Conservation (phyloP, 2,113 vertebrate species). For the Cichladusa arquata region DNA sequence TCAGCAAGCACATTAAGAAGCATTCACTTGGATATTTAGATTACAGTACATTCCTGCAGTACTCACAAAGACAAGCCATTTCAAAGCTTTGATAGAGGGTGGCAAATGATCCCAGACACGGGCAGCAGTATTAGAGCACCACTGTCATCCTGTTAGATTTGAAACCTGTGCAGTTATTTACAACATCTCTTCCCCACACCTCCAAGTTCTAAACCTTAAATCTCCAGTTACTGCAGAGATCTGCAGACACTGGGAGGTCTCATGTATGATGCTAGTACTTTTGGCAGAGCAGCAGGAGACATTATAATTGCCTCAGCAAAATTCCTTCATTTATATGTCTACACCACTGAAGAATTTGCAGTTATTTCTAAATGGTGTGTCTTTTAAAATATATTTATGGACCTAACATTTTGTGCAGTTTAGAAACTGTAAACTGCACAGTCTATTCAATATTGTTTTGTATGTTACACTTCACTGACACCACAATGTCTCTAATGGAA, state of each 20-base stretch:
- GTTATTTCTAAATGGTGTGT: neutral
- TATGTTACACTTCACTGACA: neutral
- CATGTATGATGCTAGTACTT: neutral
- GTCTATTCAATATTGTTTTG: neutral
- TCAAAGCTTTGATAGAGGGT: neutral
- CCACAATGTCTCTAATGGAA: neutral
- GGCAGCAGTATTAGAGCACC: neutral
- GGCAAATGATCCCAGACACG: neutral
- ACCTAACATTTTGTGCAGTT: neutral
- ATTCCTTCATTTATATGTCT: neutral
- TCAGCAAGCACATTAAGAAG: neutral
- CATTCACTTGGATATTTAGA: neutral
- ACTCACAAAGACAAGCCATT: neutral
- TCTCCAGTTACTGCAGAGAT: neutral
- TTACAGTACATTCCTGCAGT: neutral
- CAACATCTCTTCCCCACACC: neutral
- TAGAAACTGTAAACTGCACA: neutral
- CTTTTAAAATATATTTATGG: slow-evolving; percentile 2
- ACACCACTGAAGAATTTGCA: neutral
- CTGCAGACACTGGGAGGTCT: neutral
- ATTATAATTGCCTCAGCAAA: neutral
- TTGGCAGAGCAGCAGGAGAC: neutral
- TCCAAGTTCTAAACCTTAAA: neutral
- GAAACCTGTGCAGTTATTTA: neutral
- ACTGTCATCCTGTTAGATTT: neutral